These are phyloP conservation scores for Uria lomvia DNA, from an alignment of 2,113 vertebrate genomes.

Conservation along the genomic window DNA sequence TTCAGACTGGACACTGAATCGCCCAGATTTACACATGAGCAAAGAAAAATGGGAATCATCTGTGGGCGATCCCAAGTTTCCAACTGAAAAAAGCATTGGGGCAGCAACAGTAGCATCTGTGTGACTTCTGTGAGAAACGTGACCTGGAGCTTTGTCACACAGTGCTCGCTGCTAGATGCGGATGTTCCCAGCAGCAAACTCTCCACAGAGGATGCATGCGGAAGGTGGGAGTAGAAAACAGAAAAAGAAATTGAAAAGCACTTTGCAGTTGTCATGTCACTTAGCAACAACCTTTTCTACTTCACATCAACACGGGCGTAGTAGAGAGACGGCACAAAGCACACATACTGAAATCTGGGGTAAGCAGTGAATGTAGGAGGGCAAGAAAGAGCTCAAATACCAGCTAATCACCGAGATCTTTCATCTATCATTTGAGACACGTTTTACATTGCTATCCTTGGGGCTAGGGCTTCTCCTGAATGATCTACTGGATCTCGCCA, in stretches of 20 bases:
- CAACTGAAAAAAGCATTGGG: not conserved
- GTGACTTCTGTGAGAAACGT: not conserved
- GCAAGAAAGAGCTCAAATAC: not conserved
- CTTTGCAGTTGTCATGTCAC: conserved; percentile 53
- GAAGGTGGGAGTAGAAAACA: conserved; percentile 60
- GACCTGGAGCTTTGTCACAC: not conserved
- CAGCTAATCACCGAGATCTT: not conserved
- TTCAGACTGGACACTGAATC: not conserved
- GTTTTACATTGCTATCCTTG: not conserved
- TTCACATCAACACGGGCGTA: not conserved
- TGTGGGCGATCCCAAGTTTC: not conserved
- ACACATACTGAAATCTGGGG: not conserved
- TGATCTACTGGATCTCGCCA: not conserved
- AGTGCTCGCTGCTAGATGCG: not conserved
- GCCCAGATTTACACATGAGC: not conserved
- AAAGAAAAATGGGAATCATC: not conserved
- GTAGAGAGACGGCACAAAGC: not conserved
- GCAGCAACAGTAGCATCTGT: not conserved
- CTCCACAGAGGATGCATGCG: not conserved
- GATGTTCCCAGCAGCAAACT: not conserved
- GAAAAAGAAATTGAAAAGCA: conserved; percentile 29
- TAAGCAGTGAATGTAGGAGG: not conserved
- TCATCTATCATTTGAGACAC: not conserved
- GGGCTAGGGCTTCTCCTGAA: not conserved
- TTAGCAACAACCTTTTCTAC: conserved; percentile 27